phyloP scores from a whole-genome alignment of 2,797 vertebrate genomes.

The Hyperoplus immaculatus region DNA sequence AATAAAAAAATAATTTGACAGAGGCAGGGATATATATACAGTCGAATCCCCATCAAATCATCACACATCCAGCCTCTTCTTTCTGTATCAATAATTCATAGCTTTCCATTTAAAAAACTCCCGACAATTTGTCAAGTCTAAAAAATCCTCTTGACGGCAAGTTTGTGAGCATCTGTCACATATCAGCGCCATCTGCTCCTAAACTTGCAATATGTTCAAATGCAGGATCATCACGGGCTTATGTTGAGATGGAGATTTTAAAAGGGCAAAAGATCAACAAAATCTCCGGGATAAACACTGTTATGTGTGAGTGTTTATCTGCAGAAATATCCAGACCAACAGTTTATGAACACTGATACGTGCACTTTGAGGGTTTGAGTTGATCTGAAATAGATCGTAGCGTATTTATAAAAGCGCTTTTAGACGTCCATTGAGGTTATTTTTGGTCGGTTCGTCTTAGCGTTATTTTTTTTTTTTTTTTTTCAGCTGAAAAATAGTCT shows the following conservation, averaged over 20 bases:
- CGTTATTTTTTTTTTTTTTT: too few relatives aligned
- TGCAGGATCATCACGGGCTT: constrained; percentile 21
- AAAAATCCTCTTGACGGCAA: constrained; percentile 22
- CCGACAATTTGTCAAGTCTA: constrained; percentile 12
- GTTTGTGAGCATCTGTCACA: constrained; percentile 54
- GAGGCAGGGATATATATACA: too few relatives aligned
- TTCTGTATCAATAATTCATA: neutral
- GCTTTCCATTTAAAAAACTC: too few relatives aligned
- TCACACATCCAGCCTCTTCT: neutral
- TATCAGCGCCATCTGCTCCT: constrained; percentile 53
- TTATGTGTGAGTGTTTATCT: neutral
- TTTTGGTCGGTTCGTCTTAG: too few relatives aligned
- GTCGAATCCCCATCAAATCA: too few relatives aligned
- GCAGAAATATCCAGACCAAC: neutral
- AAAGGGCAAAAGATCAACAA: constrained; percentile 15
- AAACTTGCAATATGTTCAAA: constrained; percentile 23
- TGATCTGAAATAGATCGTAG: neutral
- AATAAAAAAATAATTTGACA: too few relatives aligned
- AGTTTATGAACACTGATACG: neutral
- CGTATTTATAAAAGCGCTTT: neutral
- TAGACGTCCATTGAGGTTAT: neutral
- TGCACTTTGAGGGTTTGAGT: neutral
- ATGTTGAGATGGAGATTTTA: neutral
- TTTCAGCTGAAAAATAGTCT: too few relatives aligned
- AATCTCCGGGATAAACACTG: constrained; percentile 13